Percentiles rank a stretch among this genome's conserved stretches.
These are phyloP conservation scores for Sepioteuthis lessoniana DNA, from an alignment of 2,888 invertebrate genomes.

Conservation along the genomic window DNA sequence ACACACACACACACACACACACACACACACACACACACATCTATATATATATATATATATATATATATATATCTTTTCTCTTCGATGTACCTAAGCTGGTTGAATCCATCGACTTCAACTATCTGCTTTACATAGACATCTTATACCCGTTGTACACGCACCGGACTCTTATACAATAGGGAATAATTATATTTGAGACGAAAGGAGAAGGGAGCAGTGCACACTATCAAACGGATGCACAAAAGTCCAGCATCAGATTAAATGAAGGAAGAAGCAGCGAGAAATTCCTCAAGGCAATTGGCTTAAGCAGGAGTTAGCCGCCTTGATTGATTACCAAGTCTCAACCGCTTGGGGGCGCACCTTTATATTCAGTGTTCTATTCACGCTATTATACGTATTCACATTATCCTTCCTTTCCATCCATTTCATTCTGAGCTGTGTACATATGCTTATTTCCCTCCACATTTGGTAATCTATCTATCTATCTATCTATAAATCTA, in stretches of 20 bases:
- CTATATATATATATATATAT: not conserved
- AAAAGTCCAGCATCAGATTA: not conserved
- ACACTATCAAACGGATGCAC: constrained; percentile 9
- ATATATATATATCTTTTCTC: no score
- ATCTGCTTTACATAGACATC: not conserved
- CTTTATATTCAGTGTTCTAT: not conserved
- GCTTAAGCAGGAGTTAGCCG: constrained; percentile 9
- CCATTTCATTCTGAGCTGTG: not conserved
- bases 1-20: not conserved
- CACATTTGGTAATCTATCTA: not conserved
- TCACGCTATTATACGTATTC: not conserved
- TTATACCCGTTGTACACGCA: not conserved
- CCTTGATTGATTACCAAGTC: constrained; percentile 12
- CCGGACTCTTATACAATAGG: not conserved
- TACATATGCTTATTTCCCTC: not conserved
- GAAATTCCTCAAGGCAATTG: constrained; percentile 6
- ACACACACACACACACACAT: not conserved
- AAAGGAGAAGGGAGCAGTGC: not conserved
- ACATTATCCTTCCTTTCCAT: not conserved
- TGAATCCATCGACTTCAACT: constrained; percentile 10
- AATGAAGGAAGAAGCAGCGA: constrained; percentile 33
- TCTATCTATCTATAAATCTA: not conserved
- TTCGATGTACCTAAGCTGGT: not conserved
- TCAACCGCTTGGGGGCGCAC: not conserved
- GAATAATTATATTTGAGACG: not conserved